Evolutionary conservation across 2,888 invertebrate species (phyloP).

Genomic region (Chydorus sphaericus): DNA sequence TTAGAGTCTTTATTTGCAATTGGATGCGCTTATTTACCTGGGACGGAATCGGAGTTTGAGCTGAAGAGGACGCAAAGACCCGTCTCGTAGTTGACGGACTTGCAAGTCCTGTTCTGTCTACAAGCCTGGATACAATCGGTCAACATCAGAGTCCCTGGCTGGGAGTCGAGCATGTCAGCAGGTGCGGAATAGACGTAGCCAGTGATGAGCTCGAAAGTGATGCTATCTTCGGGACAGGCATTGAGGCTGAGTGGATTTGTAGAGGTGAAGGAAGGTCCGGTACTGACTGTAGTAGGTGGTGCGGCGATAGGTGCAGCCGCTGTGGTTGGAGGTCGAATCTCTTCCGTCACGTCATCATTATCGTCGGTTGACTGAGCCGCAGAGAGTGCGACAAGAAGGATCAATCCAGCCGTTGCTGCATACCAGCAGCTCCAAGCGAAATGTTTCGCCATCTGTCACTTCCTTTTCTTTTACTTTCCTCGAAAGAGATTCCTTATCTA

Average conservation of each 20-base stretch:
- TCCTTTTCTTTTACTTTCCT: not conserved
- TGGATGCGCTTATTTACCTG: too few species aligned
- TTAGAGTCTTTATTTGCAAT: not conserved
- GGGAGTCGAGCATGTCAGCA: conserved; percentile 33
- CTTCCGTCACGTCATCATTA: not conserved
- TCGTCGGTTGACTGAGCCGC: conserved; percentile 5
- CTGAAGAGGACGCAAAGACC: conserved; percentile 30
- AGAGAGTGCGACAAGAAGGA: too few species aligned
- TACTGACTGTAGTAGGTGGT: not conserved
- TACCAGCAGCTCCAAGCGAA: too few species aligned
- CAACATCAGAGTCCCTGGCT: conserved; percentile 27
- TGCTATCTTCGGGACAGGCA: conserved; percentile 22
- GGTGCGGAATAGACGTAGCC: conserved; percentile 28
- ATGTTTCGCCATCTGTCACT: conserved; percentile 1
- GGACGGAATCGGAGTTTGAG: conserved; percentile 25
- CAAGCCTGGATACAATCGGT: conserved; percentile 28
- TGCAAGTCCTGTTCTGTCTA: conserved; percentile 24
- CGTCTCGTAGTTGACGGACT: conserved; percentile 30
- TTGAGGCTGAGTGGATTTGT: conserved; percentile 12
- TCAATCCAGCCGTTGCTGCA: too few species aligned
- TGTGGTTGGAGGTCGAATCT: too few species aligned
- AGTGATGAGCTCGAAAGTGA: conserved; percentile 28
- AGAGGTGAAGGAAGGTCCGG: not conserved
- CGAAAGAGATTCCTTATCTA: not conserved
- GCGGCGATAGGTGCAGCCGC: not conserved